These are phyloP conservation scores for Nematolebias whitei DNA, from an alignment of 2,113 vertebrate species.

Conservation along the genomic window DNA sequence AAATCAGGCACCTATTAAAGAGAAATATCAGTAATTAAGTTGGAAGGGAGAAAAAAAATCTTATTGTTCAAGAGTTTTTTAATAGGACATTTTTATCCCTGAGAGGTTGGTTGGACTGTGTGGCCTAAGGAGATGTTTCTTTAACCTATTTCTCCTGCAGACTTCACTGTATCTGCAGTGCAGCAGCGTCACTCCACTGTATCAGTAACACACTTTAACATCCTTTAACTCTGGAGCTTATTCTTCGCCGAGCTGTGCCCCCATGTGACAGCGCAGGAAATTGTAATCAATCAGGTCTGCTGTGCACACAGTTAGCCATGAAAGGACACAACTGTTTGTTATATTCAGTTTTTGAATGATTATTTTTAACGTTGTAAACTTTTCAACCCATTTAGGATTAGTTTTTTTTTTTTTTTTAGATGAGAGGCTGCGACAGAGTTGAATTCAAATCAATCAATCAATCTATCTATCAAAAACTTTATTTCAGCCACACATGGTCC, in stretches of 20 bases:
- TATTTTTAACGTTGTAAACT: background rate
- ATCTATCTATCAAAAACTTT: too few species aligned
- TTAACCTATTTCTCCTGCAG: slow-evolving; percentile 50
- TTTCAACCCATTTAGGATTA: background rate
- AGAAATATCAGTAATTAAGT: slow-evolving; percentile 83
- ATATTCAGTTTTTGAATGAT: slow-evolving; percentile 2
- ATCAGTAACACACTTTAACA: slow-evolving; percentile 32
- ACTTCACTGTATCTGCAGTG: slow-evolving; percentile 46
- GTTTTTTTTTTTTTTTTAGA: too few species aligned
- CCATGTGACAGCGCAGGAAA: slow-evolving; percentile 13
- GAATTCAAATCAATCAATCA: too few species aligned
- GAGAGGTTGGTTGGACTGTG: slow-evolving; percentile 34
- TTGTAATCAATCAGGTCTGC: slow-evolving; percentile 21
- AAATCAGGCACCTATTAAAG: slow-evolving; percentile 78
- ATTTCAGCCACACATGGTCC: too few species aligned
- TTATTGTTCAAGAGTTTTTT: slow-evolving; percentile 66
- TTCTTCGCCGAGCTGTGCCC: slow-evolving; percentile 23
- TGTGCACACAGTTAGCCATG: background rate
- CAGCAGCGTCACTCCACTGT: slow-evolving; percentile 40
- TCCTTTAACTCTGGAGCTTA: slow-evolving; percentile 17
- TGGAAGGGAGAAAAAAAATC: slow-evolving; percentile 54
- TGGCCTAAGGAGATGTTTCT: slow-evolving; percentile 52
- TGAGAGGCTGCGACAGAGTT: too few species aligned
- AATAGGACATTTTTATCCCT: slow-evolving; percentile 26
- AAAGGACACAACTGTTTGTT: background rate